A percentile compares a stretch with the other conserved stretches of the same genome.
phyloP scores from a whole-genome alignment of 2,797 vertebrate species.

The Trichosurus vulpecula region DNA sequence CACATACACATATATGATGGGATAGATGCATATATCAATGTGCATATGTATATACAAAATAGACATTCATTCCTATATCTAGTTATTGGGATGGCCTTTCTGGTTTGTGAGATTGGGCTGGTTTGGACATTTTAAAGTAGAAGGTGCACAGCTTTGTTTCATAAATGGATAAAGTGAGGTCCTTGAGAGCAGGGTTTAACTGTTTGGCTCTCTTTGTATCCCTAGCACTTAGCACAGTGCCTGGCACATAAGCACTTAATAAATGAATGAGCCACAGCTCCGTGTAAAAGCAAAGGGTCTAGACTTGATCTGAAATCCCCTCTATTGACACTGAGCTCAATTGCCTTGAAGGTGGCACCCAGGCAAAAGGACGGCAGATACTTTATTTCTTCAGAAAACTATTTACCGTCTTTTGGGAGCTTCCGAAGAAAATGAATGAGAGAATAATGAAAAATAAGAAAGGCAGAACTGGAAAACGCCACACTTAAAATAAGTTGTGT shows the following conservation, averaged over 20 bases:
- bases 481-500: background rate
- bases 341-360: background rate
- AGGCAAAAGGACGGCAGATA: background rate
- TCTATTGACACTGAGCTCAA: background rate
- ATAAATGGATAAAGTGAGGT: background rate
- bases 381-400: slow-evolving; percentile 21
- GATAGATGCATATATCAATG: too few relatives aligned
- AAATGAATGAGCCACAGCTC: background rate
- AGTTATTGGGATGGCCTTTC: background rate
- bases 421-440: background rate
- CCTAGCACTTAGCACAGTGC: background rate
- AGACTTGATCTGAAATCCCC: background rate
- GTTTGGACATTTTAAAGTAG: background rate
- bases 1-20: too few relatives aligned
- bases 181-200: background rate
- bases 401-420: background rate
- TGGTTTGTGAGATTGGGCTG: background rate
- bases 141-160: background rate
- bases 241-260: too few relatives aligned
- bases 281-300: too few relatives aligned
- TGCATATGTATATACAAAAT: background rate
- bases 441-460: slow-evolving; percentile 29
- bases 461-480: slow-evolving; percentile 20
- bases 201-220: background rate
- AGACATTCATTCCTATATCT: background rate